Conservation (phyloP, 2,113 vertebrate species). For the Brachirus orientalis region DNA sequence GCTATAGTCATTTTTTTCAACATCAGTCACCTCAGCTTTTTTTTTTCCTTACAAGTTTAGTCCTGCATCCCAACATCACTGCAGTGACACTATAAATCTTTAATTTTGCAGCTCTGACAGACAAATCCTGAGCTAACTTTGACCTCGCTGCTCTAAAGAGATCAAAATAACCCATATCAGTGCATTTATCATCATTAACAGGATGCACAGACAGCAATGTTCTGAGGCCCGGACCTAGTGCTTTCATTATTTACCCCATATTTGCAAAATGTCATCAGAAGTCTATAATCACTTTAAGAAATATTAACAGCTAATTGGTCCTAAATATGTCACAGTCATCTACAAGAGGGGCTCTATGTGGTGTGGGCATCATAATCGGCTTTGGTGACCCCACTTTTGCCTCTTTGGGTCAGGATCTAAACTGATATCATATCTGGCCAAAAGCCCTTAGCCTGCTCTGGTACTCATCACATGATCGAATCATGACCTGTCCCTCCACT, state of each 20-base stretch:
- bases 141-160: too few relatives aligned
- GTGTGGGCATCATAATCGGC: conserved; percentile 74
- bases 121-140: too few relatives aligned
- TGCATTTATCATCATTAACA: too few relatives aligned
- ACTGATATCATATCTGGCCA: conserved; percentile 79
- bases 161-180: too few relatives aligned
- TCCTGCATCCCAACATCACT: too few relatives aligned
- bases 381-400: conserved; percentile 73
- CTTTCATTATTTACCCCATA: conserved; percentile 80
- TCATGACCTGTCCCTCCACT: conserved; percentile 59
- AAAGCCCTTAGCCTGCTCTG: conserved; percentile 43
- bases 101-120: too few relatives aligned
- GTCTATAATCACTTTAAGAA: conserved; percentile 76
- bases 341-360: conserved; percentile 48
- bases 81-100: too few relatives aligned
- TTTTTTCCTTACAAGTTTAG: too few relatives aligned
- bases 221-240: conserved; percentile 41
- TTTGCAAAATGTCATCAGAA: conserved; percentile 73
- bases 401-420: conserved; percentile 64
- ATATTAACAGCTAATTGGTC: conserved; percentile 80
- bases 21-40: too few relatives aligned
- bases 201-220: conserved; percentile 25
- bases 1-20: too few relatives aligned
- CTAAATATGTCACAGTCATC: conserved; percentile 75
- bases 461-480: conserved; percentile 76